phyloP scores from a whole-genome alignment of 92 coral and sea anemone species.

The Ricordea florida region DNA sequence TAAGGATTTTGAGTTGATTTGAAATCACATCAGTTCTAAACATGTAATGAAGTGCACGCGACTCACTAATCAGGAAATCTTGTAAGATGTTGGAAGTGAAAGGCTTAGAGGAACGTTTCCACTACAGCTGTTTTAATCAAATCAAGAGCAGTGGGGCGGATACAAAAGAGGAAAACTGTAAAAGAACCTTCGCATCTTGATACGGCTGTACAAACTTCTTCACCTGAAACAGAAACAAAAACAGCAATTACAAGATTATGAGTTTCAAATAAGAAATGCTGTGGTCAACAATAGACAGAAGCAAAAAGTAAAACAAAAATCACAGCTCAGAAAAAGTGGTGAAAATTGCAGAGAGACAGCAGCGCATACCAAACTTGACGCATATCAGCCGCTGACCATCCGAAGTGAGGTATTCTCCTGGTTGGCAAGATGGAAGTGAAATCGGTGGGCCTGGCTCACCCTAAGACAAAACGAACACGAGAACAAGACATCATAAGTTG shows the following conservation, averaged over 20 bases:
- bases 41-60: too few species aligned
- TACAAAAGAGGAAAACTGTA: neutral
- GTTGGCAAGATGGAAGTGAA: conserved; percentile 75
- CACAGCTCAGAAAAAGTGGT: neutral
- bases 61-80: too few species aligned
- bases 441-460: conserved; percentile 70
- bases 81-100: too few species aligned
- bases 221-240: conserved; percentile 19
- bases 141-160: too few species aligned
- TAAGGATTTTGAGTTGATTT: too few species aligned
- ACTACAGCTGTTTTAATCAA: too few species aligned
- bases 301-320: too few species aligned
- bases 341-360: neutral
- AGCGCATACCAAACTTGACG: conserved; percentile 79
- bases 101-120: too few species aligned
- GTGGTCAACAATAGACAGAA: too few species aligned
- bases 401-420: conserved; percentile 86
- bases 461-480: conserved; percentile 26
- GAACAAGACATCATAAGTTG: neutral
- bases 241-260: neutral
- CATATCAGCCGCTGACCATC: conserved; percentile 82
- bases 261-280: too few species aligned
- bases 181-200: conserved; percentile 60
- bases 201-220: conserved; percentile 60
- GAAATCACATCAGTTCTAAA: too few species aligned